A percentile compares a stretch with the other conserved stretches of the same genome.
These are phyloP conservation scores for Pollenia amentaria DNA, from an alignment of 2,888 invertebrate genomes.

Conservation along the genomic window DNA sequence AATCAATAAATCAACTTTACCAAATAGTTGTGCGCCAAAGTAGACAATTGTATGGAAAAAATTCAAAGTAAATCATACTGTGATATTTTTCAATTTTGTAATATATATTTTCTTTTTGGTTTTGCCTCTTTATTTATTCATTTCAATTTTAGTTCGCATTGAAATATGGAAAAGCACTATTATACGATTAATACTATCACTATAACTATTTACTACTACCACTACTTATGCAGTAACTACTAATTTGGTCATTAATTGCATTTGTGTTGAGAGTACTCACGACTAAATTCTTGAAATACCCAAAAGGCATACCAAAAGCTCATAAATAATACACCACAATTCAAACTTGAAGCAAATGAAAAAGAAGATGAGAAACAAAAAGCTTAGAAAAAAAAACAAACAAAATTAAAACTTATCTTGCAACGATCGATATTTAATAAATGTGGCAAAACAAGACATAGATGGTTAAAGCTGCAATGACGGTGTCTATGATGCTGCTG, in stretches of 20 bases:
- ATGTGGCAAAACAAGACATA: slow-evolving; percentile 74
- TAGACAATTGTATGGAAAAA: slow-evolving; percentile 40
- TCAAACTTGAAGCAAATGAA: slow-evolving; percentile 21
- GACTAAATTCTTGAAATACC: slow-evolving; percentile 77
- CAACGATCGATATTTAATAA: slow-evolving; percentile 74
- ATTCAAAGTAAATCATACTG: slow-evolving; percentile 68
- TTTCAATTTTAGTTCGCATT: slow-evolving; percentile 45
- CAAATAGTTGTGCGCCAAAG: slow-evolving; percentile 63
- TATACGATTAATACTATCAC: slow-evolving; percentile 38
- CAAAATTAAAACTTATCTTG: slow-evolving; percentile 58
- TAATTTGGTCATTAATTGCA: slow-evolving; percentile 78
- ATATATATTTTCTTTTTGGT: slow-evolving; percentile 1
- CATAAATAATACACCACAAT: slow-evolving; percentile 75
- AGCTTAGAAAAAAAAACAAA: slow-evolving; percentile 17
- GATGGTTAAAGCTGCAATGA: slow-evolving; percentile 70
- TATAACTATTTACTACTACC: slow-evolving; percentile 43
- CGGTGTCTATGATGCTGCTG: slow-evolving; percentile 64
- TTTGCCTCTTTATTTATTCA: slow-evolving; percentile 29
- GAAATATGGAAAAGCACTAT: slow-evolving; percentile 22
- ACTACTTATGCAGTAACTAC: slow-evolving; percentile 47
- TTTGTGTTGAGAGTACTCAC: slow-evolving; percentile 76
- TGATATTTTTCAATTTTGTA: slow-evolving; percentile 62
- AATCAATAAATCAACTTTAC: slow-evolving; percentile 72
- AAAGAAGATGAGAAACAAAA: slow-evolving; percentile 42
- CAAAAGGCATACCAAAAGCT: slow-evolving; percentile 77